phyloP scores from a whole-genome alignment of 2,797 vertebrate species.

The Enteromius unitaeniatus region DNA sequence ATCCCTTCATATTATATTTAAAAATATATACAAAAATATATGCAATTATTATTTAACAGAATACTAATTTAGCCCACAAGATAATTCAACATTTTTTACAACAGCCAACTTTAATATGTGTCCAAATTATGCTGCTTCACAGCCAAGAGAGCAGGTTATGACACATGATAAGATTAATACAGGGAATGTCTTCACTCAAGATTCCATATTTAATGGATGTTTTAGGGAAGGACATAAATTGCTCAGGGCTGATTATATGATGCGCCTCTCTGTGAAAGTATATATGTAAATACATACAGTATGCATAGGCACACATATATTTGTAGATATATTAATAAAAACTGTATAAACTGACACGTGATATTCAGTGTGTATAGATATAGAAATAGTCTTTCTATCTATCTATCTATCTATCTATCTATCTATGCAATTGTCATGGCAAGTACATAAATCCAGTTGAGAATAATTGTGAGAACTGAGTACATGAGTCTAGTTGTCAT shows the following conservation, averaged over 20 bases:
- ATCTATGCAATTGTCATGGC: too few relatives aligned
- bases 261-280: slow-evolving; percentile 11
- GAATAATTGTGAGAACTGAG: background rate
- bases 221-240: slow-evolving; percentile 40
- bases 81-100: background rate
- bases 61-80: background rate
- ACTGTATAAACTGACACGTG: background rate
- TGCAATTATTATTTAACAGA: background rate
- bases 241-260: slow-evolving; percentile 5
- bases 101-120: slow-evolving; percentile 33
- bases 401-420: background rate
- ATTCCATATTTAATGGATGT: slow-evolving; percentile 41
- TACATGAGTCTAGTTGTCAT: background rate
- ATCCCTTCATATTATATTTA: background rate
- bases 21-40: too few relatives aligned
- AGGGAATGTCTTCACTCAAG: slow-evolving; percentile 23
- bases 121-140: slow-evolving; percentile 16
- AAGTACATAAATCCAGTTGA: too few relatives aligned
- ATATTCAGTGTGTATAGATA: background rate
- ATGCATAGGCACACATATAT: background rate
- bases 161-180: slow-evolving; percentile 41
- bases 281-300: slow-evolving; percentile 20
- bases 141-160: slow-evolving; percentile 37
- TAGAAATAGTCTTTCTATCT: background rate
- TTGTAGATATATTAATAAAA: background rate